These are phyloP conservation scores for Falco concolor DNA, from an alignment of 2,797 vertebrate genomes.

Conservation along the genomic window DNA sequence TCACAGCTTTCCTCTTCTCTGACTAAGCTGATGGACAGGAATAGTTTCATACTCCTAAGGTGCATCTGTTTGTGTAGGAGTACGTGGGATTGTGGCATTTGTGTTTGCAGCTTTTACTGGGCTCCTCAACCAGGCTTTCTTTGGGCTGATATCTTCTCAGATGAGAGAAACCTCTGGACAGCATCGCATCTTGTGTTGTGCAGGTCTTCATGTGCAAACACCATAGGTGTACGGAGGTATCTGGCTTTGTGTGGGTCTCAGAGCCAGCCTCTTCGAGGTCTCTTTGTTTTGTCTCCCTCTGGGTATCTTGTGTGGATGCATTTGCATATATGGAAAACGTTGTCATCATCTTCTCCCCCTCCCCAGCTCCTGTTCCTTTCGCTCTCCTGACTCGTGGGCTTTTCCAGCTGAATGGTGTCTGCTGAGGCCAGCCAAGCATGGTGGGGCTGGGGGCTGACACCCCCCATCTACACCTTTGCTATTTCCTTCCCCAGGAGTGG, in stretches of 20 bases:
- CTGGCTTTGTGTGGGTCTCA: slow-evolving; percentile 21
- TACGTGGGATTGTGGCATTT: slow-evolving; percentile 56
- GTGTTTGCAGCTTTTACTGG: slow-evolving; percentile 20
- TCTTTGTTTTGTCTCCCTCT: slow-evolving; percentile 58
- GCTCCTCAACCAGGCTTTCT: not conserved
- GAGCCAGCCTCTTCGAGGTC: slow-evolving; percentile 27
- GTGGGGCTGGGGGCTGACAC: not conserved
- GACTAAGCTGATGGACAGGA: slow-evolving; percentile 43
- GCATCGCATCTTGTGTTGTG: accelerated
- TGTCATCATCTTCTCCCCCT: slow-evolving; percentile 51
- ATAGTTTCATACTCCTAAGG: slow-evolving; percentile 25
- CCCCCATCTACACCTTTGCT: not conserved
- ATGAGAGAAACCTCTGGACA: not conserved
- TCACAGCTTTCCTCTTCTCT: slow-evolving; percentile 23
- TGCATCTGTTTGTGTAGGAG: slow-evolving; percentile 54
- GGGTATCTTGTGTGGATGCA: not conserved
- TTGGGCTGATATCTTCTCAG: not conserved
- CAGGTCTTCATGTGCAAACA: not conserved
- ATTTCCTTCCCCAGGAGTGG: not conserved
- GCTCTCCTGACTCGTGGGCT: slow-evolving; percentile 8
- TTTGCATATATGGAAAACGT: slow-evolving; percentile 61
- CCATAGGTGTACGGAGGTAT: not conserved
- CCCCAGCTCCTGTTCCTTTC: slow-evolving; percentile 7
- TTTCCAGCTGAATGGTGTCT: slow-evolving; percentile 32
- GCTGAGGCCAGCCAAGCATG: slow-evolving; percentile 28